phyloP scores from a whole-genome alignment of 37 sponge, comb jelly and placozoan species.

The Agelas oroides region DNA sequence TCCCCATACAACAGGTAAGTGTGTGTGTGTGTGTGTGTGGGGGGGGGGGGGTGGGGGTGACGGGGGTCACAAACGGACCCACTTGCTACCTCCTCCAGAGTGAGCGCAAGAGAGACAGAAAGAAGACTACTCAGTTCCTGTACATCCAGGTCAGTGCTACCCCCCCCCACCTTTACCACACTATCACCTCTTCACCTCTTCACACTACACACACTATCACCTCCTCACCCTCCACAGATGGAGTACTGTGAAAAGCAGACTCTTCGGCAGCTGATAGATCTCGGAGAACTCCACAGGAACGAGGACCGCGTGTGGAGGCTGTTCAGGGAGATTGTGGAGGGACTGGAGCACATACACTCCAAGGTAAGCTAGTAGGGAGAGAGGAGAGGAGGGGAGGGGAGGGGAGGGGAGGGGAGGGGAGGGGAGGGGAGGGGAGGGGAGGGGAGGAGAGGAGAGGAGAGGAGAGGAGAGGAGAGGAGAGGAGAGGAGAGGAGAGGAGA shows the following conservation, averaged over 20 bases:
- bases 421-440: too few relatives aligned
- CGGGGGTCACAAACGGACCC: too few relatives aligned
- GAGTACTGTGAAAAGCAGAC: constrained; percentile 98
- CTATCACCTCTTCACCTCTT: not conserved
- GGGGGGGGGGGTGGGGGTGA: not conserved
- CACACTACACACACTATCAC: not conserved
- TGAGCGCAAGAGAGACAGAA: constrained; percentile 22
- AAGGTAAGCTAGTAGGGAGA: constrained; percentile 76
- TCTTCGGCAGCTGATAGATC: constrained; percentile 84
- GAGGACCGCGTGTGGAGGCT: constrained; percentile 75
- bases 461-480: too few relatives aligned
- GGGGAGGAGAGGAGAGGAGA: too few relatives aligned
- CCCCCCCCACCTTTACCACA: not conserved
- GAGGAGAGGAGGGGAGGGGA: too few relatives aligned
- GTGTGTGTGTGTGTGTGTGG: too few relatives aligned
- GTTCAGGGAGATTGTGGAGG: constrained; percentile 94
- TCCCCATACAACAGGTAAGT: constrained; percentile 3
- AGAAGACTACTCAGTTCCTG: constrained; percentile 32
- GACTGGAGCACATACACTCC: constrained; percentile 92
- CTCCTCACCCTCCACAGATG: constrained; percentile 76
- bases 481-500: too few relatives aligned
- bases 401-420: too few relatives aligned
- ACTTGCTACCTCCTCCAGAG: not conserved
- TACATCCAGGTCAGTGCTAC: constrained; percentile 52
- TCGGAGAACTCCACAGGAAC: constrained; percentile 59